Evolutionary conservation across 2,888 invertebrate species (phyloP), one percentile per base, ranked within the genome.

Genomic region (Lobophora halterata): DNA sequence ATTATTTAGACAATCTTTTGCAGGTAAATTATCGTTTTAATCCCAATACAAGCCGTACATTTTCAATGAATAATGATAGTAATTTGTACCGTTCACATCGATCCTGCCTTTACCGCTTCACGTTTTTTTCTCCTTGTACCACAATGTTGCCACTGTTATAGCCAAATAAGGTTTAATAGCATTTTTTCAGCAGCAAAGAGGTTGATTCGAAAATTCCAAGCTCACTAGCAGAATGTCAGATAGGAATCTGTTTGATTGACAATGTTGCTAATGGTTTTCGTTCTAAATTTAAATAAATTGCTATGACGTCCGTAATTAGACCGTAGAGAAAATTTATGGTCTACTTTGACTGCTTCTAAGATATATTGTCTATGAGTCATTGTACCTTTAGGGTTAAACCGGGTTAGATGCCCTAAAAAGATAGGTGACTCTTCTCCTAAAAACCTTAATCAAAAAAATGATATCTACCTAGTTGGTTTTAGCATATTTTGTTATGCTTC

Each of bases 1-100:
- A 19, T 32, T 34, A 41, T 20, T 29, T 33, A 17, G 13, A 24
- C 24, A 20, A 32, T 43, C 28, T 28, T 28, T 25, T 28, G 23
- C 42, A 29, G 25, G 28, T 36, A 36, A 29, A 31, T 36, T 11
- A 32, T 36, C 20, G 29, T 25, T 33, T 24, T 19, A 37, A 39
- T 42, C 26, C 25, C 29, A 26, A 36, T 39, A 42, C 29, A 40
- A 29, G 25, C 19, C 21, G 27, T 32, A 30, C 17, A 26, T 31
- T 43, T 39, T 43, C 36, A 49, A 37, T 49, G 29, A 52, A 46
- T 52, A 41, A 52, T 49, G 34, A 34, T 27, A 27, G 41, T 39
- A 47, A 52, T 52, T 49, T 44, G 46, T 52, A 34, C 9, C 40
- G 32, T 40, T 46, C 47, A 44, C 35, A 45, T 37, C 40, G 37